These are phyloP conservation scores for Limonius californicus DNA, from an alignment of 1,140 invertebrate genomes.

Conservation along the genomic window DNA sequence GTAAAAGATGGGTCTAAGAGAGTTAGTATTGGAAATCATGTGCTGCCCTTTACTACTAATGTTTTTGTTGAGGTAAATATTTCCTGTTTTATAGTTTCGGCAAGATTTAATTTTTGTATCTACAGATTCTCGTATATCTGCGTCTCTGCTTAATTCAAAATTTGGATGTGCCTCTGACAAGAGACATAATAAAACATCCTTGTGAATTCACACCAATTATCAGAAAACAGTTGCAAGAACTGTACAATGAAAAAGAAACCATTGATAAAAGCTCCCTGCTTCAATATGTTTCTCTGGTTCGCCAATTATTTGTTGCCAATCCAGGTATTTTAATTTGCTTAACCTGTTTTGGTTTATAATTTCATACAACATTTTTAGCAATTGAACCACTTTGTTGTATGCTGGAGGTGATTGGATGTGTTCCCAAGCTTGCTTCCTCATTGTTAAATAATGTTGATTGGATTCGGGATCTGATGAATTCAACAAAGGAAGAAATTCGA, in stretches of 20 bases:
- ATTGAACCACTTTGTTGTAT: conserved; percentile 64
- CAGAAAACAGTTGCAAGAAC: conserved; percentile 52
- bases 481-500: conserved; percentile 71
- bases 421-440: conserved; percentile 47
- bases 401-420: conserved; percentile 68
- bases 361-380: conserved; percentile 46
- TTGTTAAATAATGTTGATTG: conserved; percentile 52
- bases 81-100: not conserved
- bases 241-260: conserved; percentile 47
- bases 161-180: conserved; percentile 48
- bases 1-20: conserved; percentile 45
- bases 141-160: conserved; percentile 65
- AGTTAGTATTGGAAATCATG: conserved; percentile 60
- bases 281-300: conserved; percentile 63
- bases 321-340: conserved; percentile 47
- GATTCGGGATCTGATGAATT: conserved; percentile 61
- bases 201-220: conserved; percentile 60
- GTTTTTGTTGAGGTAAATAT: conserved; percentile 59
- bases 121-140: conserved; percentile 71
- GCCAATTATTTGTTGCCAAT: conserved; percentile 58
- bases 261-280: conserved; percentile 54
- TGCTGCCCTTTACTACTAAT: conserved; percentile 61
- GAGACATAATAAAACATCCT: conserved; percentile 54
- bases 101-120: conserved; percentile 15
- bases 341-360: not conserved